Conservation (phyloP, 2,888 invertebrate species). For the Heliconius erato region DNA sequence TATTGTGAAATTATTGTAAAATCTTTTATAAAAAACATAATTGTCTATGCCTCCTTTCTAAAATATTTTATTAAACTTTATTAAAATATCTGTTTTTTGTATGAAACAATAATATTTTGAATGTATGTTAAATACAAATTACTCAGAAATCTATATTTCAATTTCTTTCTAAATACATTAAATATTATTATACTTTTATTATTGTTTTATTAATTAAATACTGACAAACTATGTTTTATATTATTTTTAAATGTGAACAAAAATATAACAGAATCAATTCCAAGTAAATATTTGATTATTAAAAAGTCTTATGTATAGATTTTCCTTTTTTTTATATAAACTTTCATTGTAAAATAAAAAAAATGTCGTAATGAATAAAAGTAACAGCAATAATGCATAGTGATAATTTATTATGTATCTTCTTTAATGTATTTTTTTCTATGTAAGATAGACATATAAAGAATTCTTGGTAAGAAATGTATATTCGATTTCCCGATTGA, state of each 20-base stretch:
- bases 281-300: background rate
- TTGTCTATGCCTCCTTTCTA: no score
- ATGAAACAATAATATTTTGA: no score
- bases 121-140: no score
- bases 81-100: no score
- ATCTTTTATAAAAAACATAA: no score
- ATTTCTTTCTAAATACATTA: background rate
- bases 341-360: no score
- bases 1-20: no score
- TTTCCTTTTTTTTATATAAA: no score
- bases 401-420: slow-evolving; percentile 7
- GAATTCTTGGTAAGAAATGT: background rate
- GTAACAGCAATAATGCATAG: slow-evolving; percentile 6
- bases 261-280: background rate
- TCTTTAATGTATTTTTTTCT: background rate
- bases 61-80: no score
- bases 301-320: no score
- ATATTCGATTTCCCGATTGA: background rate
- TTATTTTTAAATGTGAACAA: background rate
- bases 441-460: background rate
- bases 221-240: background rate
- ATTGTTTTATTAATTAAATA: background rate
- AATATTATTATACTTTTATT: background rate
- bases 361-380: no score
- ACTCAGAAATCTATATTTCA: no score